These are phyloP conservation scores for Teleogryllus oceanicus DNA, from an alignment of 2,888 invertebrate species.

Conservation along the genomic window DNA sequence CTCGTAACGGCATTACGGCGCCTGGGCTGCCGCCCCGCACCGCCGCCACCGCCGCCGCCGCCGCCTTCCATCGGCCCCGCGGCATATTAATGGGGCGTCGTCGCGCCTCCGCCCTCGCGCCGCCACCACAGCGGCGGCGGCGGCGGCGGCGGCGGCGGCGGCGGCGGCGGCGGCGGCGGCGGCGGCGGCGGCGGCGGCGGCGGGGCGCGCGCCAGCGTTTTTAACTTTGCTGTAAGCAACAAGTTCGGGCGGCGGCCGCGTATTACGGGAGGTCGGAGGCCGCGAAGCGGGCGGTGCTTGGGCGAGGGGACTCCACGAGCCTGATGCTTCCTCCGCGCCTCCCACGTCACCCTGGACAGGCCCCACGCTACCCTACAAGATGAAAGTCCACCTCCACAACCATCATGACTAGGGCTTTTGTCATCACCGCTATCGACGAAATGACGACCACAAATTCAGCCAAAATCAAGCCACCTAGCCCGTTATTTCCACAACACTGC, in stretches of 20 bases:
- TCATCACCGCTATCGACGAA: too few species aligned
- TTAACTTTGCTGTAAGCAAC: conserved; percentile 18
- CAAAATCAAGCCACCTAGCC: too few species aligned
- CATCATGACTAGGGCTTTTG: too few species aligned
- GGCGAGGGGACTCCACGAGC: not conserved
- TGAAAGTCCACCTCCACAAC: too few species aligned
- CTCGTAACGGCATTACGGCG: conserved; percentile 8
- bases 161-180: not conserved
- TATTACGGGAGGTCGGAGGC: not conserved
- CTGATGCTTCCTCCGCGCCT: too few species aligned
- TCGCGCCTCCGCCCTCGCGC: not conserved
- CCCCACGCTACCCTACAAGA: too few species aligned
- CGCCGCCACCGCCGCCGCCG: not conserved
- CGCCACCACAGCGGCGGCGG: not conserved
- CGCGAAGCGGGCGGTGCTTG: not conserved
- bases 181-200: not conserved
- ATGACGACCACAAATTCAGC: too few species aligned
- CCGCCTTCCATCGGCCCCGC: not conserved
- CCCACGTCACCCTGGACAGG: too few species aligned
- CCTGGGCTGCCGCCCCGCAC: not conserved
- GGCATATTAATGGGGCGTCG: not conserved
- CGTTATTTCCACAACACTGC: too few species aligned
- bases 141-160: not conserved
- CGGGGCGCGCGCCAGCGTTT: too few species aligned
- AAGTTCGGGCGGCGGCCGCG: conserved; percentile 5